Percentiles rank a stretch among this genome's conserved stretches.
Conservation (phyloP, 30 jellyfish, hydroid and myxozoan species). For the Hydractinia symbiolongicarpus region DNA sequence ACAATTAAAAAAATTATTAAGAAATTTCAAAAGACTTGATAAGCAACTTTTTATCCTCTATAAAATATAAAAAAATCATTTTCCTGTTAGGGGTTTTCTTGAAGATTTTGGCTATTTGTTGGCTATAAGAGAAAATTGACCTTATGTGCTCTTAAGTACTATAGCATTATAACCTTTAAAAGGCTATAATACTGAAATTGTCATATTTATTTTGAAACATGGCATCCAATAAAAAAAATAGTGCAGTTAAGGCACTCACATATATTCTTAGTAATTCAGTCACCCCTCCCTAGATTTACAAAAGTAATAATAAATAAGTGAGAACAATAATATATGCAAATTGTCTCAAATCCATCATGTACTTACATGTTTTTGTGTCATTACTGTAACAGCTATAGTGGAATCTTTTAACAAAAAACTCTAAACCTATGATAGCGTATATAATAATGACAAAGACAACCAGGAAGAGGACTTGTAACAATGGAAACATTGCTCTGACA, state of each 20-base stretch:
- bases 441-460: constrained; percentile 74
- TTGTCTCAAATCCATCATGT: background rate
- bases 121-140: too few relatives aligned
- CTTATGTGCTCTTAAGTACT: too few relatives aligned
- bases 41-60: too few relatives aligned
- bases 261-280: background rate
- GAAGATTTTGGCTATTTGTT: too few relatives aligned
- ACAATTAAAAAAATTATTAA: too few relatives aligned
- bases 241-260: background rate
- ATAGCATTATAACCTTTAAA: too few relatives aligned
- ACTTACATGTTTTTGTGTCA: constrained; percentile 54
- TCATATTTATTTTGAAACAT: background rate
- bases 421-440: constrained; percentile 88
- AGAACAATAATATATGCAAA: background rate
- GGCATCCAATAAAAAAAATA: background rate
- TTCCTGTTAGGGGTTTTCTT: too few relatives aligned
- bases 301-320: background rate
- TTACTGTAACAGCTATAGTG: constrained; percentile 52
- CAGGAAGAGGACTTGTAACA: constrained; percentile 78
- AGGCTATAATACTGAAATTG: background rate
- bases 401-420: constrained; percentile 71
- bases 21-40: too few relatives aligned
- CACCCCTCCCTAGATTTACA: background rate
- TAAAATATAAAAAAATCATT: too few relatives aligned
- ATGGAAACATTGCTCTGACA: constrained; percentile 88